Evolutionary conservation across 2,113 vertebrate species (phyloP).

Genomic region (Oenanthe melanoleuca): DNA sequence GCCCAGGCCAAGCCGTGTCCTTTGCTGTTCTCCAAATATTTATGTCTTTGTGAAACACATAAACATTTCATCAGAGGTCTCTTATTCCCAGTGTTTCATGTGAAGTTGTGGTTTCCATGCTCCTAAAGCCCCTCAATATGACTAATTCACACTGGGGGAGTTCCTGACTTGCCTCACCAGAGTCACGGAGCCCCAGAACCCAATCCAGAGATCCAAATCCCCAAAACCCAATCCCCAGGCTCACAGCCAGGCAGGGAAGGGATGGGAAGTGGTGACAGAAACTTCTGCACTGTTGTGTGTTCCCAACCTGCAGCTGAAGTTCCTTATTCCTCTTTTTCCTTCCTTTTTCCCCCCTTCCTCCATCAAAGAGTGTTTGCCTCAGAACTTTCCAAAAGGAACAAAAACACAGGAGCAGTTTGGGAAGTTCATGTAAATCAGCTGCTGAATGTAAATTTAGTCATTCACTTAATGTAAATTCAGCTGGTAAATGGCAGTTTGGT

Average conservation of each 20-base stretch:
- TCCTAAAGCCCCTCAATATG: neutral
- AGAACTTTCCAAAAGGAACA: neutral
- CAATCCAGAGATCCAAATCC: neutral
- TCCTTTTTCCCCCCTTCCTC: neutral
- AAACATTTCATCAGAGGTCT: neutral
- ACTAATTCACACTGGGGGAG: neutral
- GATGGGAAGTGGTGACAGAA: neutral
- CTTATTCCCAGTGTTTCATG: neutral
- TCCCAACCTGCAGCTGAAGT: neutral
- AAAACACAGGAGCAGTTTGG: neutral
- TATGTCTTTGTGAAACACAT: neutral
- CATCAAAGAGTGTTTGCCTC: neutral
- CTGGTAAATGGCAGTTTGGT: neutral
- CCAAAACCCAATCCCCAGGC: accelerated
- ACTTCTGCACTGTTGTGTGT: accelerated
- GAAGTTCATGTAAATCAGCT: neutral
- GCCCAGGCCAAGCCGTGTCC: neutral
- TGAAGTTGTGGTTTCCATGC: neutral
- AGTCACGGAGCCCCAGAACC: neutral
- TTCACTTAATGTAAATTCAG: neutral
- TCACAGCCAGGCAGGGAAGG: neutral
- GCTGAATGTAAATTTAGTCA: neutral
- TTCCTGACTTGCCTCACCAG: neutral
- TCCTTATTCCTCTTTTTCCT: neutral
- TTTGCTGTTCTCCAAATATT: neutral